Conservation (phyloP, 2,797 vertebrate genomes). For the Babyrousa celebensis region DNA sequence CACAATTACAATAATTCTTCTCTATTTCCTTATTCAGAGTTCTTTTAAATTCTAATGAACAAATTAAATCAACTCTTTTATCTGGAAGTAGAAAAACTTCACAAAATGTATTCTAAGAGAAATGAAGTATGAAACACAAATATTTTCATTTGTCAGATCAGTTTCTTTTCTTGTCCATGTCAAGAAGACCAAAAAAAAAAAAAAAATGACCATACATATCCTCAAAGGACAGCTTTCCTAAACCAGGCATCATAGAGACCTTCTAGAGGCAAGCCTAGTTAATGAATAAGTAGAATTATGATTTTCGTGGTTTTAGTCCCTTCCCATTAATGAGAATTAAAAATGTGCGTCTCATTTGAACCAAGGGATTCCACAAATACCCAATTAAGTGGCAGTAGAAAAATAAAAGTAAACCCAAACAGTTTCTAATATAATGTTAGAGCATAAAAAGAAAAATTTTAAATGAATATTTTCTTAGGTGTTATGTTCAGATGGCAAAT, state of each 20-base stretch:
- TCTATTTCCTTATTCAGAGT: slow-evolving; percentile 61
- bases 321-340: slow-evolving; percentile 77
- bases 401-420: slow-evolving; percentile 72
- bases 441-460: slow-evolving; percentile 70
- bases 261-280: slow-evolving; percentile 50
- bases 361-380: slow-evolving; percentile 66
- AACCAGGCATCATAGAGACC: slow-evolving; percentile 21
- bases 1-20: slow-evolving; percentile 76
- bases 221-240: slow-evolving; percentile 65
- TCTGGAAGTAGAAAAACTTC: slow-evolving; percentile 33
- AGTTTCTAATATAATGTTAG: slow-evolving; percentile 43
- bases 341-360: slow-evolving; percentile 78
- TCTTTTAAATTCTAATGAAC: slow-evolving; percentile 72
- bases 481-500: slow-evolving; percentile 77
- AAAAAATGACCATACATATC: neutral
- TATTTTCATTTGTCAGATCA: slow-evolving; percentile 68
- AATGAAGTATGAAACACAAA: slow-evolving; percentile 61
- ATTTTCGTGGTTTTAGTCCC: slow-evolving; percentile 67
- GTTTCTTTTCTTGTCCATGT: slow-evolving; percentile 49
- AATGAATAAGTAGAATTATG: slow-evolving; percentile 42
- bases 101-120: slow-evolving; percentile 35
- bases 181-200: neutral
- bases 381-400: slow-evolving; percentile 58
- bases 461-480: slow-evolving; percentile 67
- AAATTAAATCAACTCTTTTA: slow-evolving; percentile 74